phyloP scores from a whole-genome alignment of 2,113 vertebrate genomes.

The Megaceryle torquata region DNA sequence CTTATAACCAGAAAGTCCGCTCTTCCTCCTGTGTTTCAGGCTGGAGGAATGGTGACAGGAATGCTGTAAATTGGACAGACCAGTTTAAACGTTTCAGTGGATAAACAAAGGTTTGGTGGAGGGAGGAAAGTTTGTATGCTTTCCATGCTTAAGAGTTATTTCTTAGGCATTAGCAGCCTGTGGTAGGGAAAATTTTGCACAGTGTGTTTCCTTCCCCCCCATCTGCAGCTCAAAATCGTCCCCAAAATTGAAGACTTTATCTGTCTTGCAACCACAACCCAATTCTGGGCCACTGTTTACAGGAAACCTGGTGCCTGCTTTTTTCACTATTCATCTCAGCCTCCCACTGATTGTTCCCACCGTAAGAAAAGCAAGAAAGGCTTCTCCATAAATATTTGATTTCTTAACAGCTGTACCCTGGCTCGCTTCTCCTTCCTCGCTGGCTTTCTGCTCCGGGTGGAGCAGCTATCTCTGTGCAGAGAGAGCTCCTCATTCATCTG shows the following conservation, averaged over 20 bases:
- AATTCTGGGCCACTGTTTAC: neutral
- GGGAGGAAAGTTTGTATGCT: neutral
- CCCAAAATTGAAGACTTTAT: neutral
- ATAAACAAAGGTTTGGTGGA: neutral
- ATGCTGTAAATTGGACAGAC: neutral
- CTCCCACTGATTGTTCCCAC: neutral
- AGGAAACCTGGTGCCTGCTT: neutral
- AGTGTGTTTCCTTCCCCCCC: neutral
- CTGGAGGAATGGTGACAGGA: neutral
- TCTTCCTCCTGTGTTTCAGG: neutral
- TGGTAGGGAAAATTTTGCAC: neutral
- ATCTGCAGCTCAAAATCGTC: neutral
- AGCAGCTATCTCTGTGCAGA: neutral
- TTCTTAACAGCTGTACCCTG: constrained; percentile 11
- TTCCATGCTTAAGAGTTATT: neutral
- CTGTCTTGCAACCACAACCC: neutral
- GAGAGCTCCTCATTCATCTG: neutral
- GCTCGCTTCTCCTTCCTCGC: neutral
- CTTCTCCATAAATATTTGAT: constrained; percentile 35
- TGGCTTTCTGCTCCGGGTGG: neutral
- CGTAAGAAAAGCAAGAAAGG: neutral
- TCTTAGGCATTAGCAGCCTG: neutral
- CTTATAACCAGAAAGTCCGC: neutral
- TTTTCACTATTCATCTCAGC: neutral
- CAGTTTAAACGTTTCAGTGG: neutral